phyloP scores from a whole-genome alignment of 2,888 invertebrate species.

The Candidula unifasciata region DNA sequence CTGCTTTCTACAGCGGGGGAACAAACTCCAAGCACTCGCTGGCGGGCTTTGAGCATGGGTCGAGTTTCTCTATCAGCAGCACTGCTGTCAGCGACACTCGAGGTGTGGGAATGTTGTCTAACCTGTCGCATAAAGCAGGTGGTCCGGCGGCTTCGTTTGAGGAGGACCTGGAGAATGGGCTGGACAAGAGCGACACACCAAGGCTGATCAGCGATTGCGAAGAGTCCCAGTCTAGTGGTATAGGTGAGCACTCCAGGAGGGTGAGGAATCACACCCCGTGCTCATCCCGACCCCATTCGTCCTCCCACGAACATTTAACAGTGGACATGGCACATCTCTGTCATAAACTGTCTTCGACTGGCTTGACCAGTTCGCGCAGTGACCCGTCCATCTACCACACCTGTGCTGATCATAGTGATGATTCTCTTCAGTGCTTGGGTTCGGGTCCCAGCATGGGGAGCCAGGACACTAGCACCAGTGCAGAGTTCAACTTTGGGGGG shows the following conservation, averaged over 20 bases:
- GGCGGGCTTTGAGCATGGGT: slow-evolving; percentile 44
- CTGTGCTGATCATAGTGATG: slow-evolving; percentile 55
- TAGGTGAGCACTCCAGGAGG: slow-evolving; percentile 18
- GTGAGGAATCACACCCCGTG: slow-evolving; percentile 6
- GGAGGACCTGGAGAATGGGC: neutral
- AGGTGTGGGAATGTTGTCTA: neutral
- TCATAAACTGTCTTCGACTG: slow-evolving; percentile 58
- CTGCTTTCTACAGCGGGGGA: slow-evolving; percentile 48
- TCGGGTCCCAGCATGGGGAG: slow-evolving; percentile 61
- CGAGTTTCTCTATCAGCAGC: slow-evolving; percentile 48
- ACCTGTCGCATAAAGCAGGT: slow-evolving; percentile 7
- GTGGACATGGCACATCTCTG: slow-evolving; percentile 57
- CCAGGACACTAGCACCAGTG: slow-evolving; percentile 65
- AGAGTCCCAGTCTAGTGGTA: slow-evolving; percentile 36
- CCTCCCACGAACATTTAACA: slow-evolving; percentile 46
- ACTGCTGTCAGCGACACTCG: slow-evolving; percentile 36
- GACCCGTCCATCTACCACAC: slow-evolving; percentile 68
- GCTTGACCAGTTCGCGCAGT: slow-evolving; percentile 61
- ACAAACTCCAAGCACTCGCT: slow-evolving; percentile 52
- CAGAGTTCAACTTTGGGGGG: slow-evolving; percentile 65
- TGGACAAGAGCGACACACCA: slow-evolving; percentile 39
- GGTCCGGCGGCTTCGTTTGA: slow-evolving; percentile 17
- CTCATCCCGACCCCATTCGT: slow-evolving; percentile 29
- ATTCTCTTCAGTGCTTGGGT: slow-evolving; percentile 53
- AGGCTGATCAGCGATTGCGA: slow-evolving; percentile 32